Evolutionary conservation across 1,140 invertebrate species (phyloP).

Genomic region (Archivesica marissinica): DNA sequence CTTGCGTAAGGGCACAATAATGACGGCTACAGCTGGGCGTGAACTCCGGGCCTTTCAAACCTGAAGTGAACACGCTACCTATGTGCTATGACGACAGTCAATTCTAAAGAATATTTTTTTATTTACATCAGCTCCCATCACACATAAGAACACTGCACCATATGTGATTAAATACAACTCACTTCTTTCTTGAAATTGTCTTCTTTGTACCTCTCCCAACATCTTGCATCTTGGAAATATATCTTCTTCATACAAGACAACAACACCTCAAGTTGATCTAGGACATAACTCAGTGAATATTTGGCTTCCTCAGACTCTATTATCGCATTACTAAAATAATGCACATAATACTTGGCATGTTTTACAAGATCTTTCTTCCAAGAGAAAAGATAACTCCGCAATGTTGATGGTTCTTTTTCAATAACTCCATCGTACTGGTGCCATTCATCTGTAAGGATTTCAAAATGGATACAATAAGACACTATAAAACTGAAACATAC

Average conservation of each 20-base stretch:
- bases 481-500: no score
- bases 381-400: background rate
- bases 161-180: background rate
- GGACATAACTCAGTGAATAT: background rate
- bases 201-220: background rate
- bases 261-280: background rate
- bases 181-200: background rate
- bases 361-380: background rate
- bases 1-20: no score
- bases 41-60: no score
- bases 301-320: background rate
- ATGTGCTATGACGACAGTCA: no score
- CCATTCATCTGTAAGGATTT: background rate
- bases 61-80: no score
- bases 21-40: no score
- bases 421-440: constrained; percentile 21
- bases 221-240: background rate
- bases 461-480: no score
- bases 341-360: background rate
- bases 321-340: background rate
- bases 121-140: no score
- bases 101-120: no score
- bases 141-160: no score
- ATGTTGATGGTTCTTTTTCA: background rate
- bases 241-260: background rate